Evolutionary conservation across 2,888 invertebrate species (phyloP).

Genomic region (Isoperla grammatica): DNA sequence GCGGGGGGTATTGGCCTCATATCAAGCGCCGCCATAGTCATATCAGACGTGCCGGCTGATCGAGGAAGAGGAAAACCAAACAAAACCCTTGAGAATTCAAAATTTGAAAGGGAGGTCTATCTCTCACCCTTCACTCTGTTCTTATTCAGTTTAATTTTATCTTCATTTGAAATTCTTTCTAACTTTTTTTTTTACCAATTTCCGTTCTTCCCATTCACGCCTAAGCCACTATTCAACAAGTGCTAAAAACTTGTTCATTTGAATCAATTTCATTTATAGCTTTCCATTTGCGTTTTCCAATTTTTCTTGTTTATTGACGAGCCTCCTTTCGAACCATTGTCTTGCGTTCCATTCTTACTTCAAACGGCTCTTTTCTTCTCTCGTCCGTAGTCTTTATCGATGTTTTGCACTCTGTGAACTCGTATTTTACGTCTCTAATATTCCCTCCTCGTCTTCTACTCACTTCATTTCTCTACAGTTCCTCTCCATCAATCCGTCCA

Average conservation of each 20-base stretch:
- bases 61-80: conserved; percentile 20
- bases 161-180: not conserved
- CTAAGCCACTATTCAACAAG: not conserved
- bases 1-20: conserved; percentile 6
- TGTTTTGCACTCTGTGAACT: not conserved
- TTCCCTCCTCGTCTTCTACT: not conserved
- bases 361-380: too few relatives aligned
- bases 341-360: too few relatives aligned
- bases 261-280: too few relatives aligned
- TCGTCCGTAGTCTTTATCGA: too few relatives aligned
- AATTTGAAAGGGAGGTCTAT: conserved; percentile 8
- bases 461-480: conserved; percentile 4
- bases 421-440: not conserved
- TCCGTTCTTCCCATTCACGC: too few relatives aligned
- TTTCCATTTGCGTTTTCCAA: too few relatives aligned
- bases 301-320: too few relatives aligned
- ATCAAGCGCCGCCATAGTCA: not conserved
- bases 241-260: not conserved
- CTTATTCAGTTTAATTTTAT: conserved; percentile 1
- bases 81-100: conserved; percentile 23
- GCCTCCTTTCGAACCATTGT: too few relatives aligned
- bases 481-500: conserved; percentile 1
- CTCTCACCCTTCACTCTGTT: not conserved
- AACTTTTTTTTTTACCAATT: too few relatives aligned
- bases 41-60: conserved; percentile 12